Evolutionary conservation across 2,113 vertebrate genomes (phyloP).

Genomic region (Chaetura pelagica): DNA sequence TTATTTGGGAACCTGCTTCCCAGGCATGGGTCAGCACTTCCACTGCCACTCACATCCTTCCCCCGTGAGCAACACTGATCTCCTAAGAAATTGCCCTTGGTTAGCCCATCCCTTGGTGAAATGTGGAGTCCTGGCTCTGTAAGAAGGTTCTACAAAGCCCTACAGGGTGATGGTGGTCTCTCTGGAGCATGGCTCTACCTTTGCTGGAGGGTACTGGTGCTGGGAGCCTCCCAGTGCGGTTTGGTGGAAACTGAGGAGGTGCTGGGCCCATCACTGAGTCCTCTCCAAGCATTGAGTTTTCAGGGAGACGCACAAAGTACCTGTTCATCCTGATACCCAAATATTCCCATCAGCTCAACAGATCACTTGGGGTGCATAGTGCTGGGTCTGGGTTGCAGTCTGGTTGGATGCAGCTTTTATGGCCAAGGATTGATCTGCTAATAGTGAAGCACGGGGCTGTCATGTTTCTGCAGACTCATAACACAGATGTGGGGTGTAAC

Average conservation of each 20-base stretch:
- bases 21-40: neutral
- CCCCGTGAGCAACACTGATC: neutral
- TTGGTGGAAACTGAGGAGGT: neutral
- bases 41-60: rapidly evolving
- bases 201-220: neutral
- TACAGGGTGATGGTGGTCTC: rapidly evolving
- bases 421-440: neutral
- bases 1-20: conserved; percentile 53
- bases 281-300: rapidly evolving
- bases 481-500: neutral
- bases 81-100: neutral
- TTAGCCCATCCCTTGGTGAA: rapidly evolving
- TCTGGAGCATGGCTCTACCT: neutral
- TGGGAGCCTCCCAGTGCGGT: neutral
- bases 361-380: neutral
- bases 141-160: neutral
- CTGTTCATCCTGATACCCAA: neutral
- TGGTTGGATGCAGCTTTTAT: neutral
- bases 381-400: neutral
- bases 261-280: neutral
- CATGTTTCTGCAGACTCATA: neutral
- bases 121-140: neutral
- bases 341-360: neutral
- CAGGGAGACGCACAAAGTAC: neutral
- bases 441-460: rapidly evolving